phyloP scores from a whole-genome alignment of 2,797 vertebrate species.

The Chaetodon trifasciatus region DNA sequence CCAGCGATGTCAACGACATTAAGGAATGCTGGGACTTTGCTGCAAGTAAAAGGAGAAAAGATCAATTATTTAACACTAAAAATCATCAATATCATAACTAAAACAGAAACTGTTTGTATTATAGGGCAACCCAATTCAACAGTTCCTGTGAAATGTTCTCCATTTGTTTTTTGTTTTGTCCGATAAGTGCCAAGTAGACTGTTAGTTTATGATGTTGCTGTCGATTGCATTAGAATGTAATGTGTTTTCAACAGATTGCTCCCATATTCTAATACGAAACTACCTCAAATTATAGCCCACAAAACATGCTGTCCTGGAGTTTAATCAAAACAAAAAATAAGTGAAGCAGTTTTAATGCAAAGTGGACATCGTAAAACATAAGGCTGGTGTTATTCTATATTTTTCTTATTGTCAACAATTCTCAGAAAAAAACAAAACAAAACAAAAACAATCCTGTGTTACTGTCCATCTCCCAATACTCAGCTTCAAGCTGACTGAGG shows the following conservation, averaged over 20 bases:
- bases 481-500: background rate
- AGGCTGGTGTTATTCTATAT: background rate
- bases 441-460: background rate
- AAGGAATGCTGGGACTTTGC: constrained; percentile 96
- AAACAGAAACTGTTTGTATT: background rate
- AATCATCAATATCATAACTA: background rate
- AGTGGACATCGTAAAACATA: background rate
- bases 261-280: background rate
- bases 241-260: background rate
- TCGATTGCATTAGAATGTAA: background rate
- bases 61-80: background rate
- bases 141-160: background rate
- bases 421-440: background rate
- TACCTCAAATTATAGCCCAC: background rate
- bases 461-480: background rate
- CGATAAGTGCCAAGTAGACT: background rate
- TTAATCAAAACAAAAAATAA: background rate
- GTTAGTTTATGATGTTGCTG: background rate
- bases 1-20: constrained; percentile 97
- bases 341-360: background rate
- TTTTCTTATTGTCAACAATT: background rate
- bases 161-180: background rate
- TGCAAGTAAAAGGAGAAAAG: constrained; percentile 70
- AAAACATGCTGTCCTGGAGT: background rate
- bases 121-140: background rate